A percentile compares a stretch with the other conserved stretches of the same genome.
Evolutionary conservation across 2,797 vertebrate genomes (phyloP).

Genomic region (Danio aesculapii): DNA sequence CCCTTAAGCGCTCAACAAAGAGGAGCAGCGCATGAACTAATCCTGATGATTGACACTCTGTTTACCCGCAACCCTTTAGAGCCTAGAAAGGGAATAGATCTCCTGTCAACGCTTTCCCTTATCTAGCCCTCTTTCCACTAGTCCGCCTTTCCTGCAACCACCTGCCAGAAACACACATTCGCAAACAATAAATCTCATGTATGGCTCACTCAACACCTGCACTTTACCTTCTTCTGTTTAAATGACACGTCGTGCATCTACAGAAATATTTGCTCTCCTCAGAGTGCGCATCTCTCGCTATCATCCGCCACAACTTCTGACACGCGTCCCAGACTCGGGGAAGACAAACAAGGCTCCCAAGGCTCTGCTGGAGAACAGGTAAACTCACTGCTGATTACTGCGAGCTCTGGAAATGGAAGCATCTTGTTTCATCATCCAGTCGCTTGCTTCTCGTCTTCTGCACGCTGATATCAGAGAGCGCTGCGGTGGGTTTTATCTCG

Average conservation of each 20-base stretch:
- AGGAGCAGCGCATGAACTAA: neutral
- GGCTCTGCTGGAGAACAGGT: slow-evolving; percentile 25
- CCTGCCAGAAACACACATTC: slow-evolving; percentile 30
- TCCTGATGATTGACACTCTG: slow-evolving; percentile 47
- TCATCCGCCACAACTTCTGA: slow-evolving; percentile 43
- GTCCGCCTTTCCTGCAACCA: slow-evolving; percentile 3
- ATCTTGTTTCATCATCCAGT: neutral
- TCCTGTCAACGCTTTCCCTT: slow-evolving; percentile 32
- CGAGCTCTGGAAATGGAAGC: slow-evolving; percentile 31
- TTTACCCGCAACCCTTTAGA: slow-evolving; percentile 48
- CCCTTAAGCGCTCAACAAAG: slow-evolving; percentile 23
- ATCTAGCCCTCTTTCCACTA: slow-evolving; percentile 12
- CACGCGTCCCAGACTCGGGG: neutral
- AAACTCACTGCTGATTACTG: slow-evolving; percentile 16
- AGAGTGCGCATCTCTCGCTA: neutral
- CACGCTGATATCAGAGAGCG: neutral
- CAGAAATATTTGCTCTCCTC: slow-evolving; percentile 5
- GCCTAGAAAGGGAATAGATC: slow-evolving; percentile 46
- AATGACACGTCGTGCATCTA: slow-evolving; percentile 8
- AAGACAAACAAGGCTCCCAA: slow-evolving; percentile 40
- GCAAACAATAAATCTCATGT: slow-evolving; percentile 25
- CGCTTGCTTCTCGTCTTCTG: slow-evolving; percentile 12
- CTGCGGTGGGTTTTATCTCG: slow-evolving; percentile 12
- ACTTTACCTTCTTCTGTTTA: slow-evolving; percentile 24
- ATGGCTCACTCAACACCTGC: slow-evolving; percentile 5